phyloP scores from a whole-genome alignment of 2,888 invertebrate species.

The Thecophora atra region DNA sequence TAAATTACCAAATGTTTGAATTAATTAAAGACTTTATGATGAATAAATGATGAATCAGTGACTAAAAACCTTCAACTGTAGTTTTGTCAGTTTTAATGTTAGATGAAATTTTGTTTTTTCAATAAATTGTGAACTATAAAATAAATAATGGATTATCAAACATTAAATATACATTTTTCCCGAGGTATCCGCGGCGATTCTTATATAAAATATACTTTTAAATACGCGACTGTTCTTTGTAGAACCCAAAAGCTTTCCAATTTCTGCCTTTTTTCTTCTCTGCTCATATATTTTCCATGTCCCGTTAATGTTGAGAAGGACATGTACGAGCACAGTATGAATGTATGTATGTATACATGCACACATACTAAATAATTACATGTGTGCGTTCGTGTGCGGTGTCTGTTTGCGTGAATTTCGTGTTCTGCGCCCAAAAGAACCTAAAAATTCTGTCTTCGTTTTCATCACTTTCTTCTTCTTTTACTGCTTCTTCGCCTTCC shows the following conservation, averaged over 20 bases:
- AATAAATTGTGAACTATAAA: too few relatives aligned
- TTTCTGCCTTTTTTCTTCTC: not conserved
- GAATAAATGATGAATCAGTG: too few relatives aligned
- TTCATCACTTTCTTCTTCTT: not conserved
- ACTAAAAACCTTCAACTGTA: too few relatives aligned
- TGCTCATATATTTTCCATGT: not conserved
- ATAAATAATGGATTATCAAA: too few relatives aligned
- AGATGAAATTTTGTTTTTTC: too few relatives aligned
- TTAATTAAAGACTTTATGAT: too few relatives aligned
- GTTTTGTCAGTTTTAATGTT: too few relatives aligned
- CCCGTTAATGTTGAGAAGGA: not conserved
- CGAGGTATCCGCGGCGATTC: too few relatives aligned
- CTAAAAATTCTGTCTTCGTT: not conserved
- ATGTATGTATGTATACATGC: not conserved
- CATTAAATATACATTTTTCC: too few relatives aligned
- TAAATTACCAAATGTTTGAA: too few relatives aligned
- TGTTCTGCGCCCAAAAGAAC: not conserved
- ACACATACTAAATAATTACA: not conserved
- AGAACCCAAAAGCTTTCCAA: not conserved
- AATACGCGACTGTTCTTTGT: too few relatives aligned
- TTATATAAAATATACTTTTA: too few relatives aligned
- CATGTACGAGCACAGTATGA: not conserved
- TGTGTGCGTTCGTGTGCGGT: conserved; percentile 12
- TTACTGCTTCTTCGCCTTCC: not conserved
- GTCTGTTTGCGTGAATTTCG: not conserved